Evolutionary conservation across 2,113 vertebrate species (phyloP).

Genomic region (Marmota flaviventris): DNA sequence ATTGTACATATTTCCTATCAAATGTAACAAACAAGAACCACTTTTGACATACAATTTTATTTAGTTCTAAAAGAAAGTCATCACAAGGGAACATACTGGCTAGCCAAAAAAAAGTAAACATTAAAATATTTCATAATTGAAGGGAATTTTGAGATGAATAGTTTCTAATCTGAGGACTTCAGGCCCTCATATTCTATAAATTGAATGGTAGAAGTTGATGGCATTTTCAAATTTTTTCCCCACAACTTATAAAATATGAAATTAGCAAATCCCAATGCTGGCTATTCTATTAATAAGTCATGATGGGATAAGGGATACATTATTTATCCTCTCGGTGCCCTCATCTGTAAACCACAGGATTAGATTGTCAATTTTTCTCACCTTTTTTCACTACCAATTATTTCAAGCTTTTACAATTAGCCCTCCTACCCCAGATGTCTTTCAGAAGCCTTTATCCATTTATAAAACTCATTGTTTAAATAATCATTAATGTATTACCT

Average conservation of each 20-base stretch:
- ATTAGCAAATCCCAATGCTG: neutral
- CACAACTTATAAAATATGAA: neutral
- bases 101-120: constrained; percentile 25
- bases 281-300: neutral
- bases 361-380: neutral
- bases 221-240: constrained; percentile 45
- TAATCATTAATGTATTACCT: constrained; percentile 4
- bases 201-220: neutral
- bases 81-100: neutral
- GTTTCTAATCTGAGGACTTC: neutral
- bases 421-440: neutral
- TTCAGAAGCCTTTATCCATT: constrained; percentile 12
- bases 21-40: constrained; percentile 41
- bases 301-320: neutral
- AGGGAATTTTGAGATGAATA: neutral
- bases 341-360: neutral
- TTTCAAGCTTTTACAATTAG: constrained; percentile 6
- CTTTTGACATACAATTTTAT: constrained; percentile 29
- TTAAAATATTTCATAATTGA: constrained; percentile 4
- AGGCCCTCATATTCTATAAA: neutral
- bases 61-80: constrained; percentile 44
- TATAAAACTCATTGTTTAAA: constrained; percentile 33
- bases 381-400: neutral
- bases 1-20: neutral
- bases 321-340: neutral